Base-by-base conservation (phyloP, 2,888 invertebrate species). In the Aricia artaxerxes region DNA sequence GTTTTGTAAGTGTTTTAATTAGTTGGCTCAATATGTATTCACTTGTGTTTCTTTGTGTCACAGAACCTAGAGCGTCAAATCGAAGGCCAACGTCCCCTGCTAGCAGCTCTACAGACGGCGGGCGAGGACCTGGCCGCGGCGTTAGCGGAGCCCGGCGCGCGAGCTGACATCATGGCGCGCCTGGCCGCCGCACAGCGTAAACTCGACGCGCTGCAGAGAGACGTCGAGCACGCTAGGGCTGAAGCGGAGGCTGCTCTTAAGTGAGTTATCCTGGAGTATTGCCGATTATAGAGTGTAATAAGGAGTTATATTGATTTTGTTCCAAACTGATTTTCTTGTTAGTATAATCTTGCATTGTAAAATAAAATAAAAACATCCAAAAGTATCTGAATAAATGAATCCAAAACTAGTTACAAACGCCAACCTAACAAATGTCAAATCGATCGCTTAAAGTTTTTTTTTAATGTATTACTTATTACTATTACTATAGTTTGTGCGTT, bases 81-180 rank as follows among this genome's bases (percentile, higher is more conserved):
- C 40, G 98, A 98, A 91, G 97, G 98, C 0, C 98, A 98, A 87
- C 95, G 98, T 4, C 98, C 98, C 0, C 93, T 98, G 0, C 91
- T 98, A 80, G 98, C 98, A 0, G 98, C 98, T 90, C 96, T 98
- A 49, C 98, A 98, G 87, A 96, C 97, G n/a, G 97, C 98, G 0
- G 99, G 98, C n/a, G 97, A 97, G 1, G 97, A 97, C 53, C 93
- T 99, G 0, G 97, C 97, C 86, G 97, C 97, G 79, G 98, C 98
- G 57, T 93, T 99, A 61, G 97, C 98, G 40, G 99, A 99, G 92
- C 97, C 98, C 0, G 97, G 98, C 0, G 97, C 98, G 0, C 96
- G 97, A 78, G 97, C 98, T 73, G 99, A 99, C 92, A 98, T 99
- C 75, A 97, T 97, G 91, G 96, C 96, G 83, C 98, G 99, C 88